A percentile compares a stretch with the other conserved stretches of the same genome.
Conservation (phyloP, 2,888 invertebrate genomes). For the Perithous albicinctus region DNA sequence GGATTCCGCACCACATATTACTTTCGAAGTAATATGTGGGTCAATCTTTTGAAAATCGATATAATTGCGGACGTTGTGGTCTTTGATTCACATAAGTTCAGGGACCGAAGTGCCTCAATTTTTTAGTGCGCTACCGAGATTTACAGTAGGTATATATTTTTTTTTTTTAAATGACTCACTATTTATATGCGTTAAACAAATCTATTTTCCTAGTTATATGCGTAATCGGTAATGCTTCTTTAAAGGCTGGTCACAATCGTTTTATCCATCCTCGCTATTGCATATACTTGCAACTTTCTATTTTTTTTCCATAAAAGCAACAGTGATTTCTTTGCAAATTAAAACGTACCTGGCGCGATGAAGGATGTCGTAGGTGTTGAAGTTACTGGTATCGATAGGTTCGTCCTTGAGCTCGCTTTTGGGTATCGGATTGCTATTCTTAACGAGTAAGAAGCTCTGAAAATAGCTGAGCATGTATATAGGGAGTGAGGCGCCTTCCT, state of each 20-base stretch:
- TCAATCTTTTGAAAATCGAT: too few species aligned
- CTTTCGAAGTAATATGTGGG: too few species aligned
- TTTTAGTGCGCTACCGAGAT: too few species aligned
- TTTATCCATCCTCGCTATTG: neutral
- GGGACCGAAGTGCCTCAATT: too few species aligned
- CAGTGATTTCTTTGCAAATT: neutral
- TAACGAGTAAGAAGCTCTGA: conserved; percentile 93
- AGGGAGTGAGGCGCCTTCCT: conserved; percentile 93
- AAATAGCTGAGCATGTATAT: conserved; percentile 94
- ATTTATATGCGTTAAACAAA: too few species aligned
- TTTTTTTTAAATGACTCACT: too few species aligned
- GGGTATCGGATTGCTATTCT: conserved; percentile 89
- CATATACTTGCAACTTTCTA: neutral
- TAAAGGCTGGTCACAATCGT: neutral
- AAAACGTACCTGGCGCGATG: conserved; percentile 92
- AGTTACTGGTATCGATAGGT: conserved; percentile 89
- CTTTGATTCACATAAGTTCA: too few species aligned
- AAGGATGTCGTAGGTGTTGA: conserved; percentile 95
- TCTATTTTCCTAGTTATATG: neutral
- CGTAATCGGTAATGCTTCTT: neutral
- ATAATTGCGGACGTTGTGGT: too few species aligned
- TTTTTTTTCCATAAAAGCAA: neutral
- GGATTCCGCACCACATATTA: too few species aligned
- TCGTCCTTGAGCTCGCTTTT: conserved; percentile 90
- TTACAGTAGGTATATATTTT: too few species aligned